Base-by-base conservation (phyloP, 2,797 vertebrate species). In the Molossus molossus region DNA sequence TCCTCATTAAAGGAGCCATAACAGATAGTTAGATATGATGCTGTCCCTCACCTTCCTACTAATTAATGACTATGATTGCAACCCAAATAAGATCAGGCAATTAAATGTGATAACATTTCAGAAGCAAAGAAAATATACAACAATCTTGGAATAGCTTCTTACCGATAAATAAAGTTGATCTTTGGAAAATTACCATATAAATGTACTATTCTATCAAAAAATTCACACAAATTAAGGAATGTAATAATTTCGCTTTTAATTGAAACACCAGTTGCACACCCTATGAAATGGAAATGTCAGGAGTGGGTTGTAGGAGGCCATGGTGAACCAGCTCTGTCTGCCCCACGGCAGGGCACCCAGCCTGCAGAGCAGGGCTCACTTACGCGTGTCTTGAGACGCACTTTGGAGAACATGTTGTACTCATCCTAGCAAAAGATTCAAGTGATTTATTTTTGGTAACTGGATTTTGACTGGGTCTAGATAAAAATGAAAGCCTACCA, bases 91-190 rank as follows among this genome's bases (percentile, higher is more conserved):
- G 98, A 98, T 99, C 98, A 98, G 97, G 99, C 99, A 99, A 99
- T 99, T 99, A 99, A 99, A 99, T 98, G 98, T 99, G 99, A 99
- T 99, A 99, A 99, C 98, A 99, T 99, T 99, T 99, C 98, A 98
- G 98, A 98, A 99, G 98, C 97, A 96, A 98, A 97, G 98, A 98
- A 98, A 98, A 98, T 96, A 98, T 98, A 98, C 98, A 98, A 98
- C 98, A 97, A 98, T 98, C 98, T 98, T 98, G 86, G 96, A 98
- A 98, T 98, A 97, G 97, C 97, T 98, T 98, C 97, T 98, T 98
- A 97, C 97, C 96, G 95, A 98, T 98, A 98, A 98, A 98, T 98
- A 98, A 98, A 98, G 98, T 98, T 98, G 98, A 98, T 98, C 98
- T 98, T 98, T 97, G 97, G 84, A 94, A 98, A 98, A 99, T 98